Evolutionary conservation across 2,797 vertebrate genomes (phyloP).

Genomic region (Sciaenops ocellatus): DNA sequence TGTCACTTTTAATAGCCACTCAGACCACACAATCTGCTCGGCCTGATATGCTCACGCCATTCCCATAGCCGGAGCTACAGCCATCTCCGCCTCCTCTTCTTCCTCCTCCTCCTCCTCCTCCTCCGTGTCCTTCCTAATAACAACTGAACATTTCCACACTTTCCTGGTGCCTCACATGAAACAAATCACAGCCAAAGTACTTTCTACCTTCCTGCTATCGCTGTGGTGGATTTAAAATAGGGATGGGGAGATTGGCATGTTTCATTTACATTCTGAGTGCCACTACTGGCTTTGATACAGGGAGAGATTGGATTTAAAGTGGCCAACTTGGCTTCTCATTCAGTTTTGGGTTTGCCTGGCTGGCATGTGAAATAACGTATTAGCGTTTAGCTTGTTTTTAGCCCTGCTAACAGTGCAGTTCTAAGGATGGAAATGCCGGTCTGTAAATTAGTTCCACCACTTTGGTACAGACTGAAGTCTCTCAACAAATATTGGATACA

Average conservation of each 20-base stretch:
- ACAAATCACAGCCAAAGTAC: conserved; percentile 69
- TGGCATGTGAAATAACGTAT: conserved; percentile 39
- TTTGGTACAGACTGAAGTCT: conserved; percentile 9
- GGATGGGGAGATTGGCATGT: conserved; percentile 66
- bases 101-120: conserved; percentile 60
- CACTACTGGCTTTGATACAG: conserved; percentile 66
- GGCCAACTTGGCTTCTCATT: conserved; percentile 48
- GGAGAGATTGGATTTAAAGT: conserved; percentile 67
- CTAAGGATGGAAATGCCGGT: not conserved
- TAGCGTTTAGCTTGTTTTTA: conserved; percentile 52
- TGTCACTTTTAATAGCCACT: conserved; percentile 97
- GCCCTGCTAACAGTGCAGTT: conserved; percentile 2
- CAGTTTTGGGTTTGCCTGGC: conserved; percentile 39
- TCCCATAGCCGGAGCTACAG: conserved; percentile 80
- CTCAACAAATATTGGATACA: not conserved
- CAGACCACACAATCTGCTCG: conserved; percentile 93
- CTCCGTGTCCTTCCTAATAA: conserved; percentile 88
- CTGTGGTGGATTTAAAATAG: conserved; percentile 50
- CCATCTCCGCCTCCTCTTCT: conserved; percentile 62
- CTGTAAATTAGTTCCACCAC: not conserved
- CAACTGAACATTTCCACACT: conserved; percentile 85
- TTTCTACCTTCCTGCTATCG: conserved; percentile 42
- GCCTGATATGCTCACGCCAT: conserved; percentile 89
- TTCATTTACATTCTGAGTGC: conserved; percentile 68
- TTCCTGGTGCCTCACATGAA: conserved; percentile 61